Evolutionary conservation across 1,140 invertebrate species (phyloP), one percentile per base, ranked within the genome.

Genomic region (Achatina immaculata): DNA sequence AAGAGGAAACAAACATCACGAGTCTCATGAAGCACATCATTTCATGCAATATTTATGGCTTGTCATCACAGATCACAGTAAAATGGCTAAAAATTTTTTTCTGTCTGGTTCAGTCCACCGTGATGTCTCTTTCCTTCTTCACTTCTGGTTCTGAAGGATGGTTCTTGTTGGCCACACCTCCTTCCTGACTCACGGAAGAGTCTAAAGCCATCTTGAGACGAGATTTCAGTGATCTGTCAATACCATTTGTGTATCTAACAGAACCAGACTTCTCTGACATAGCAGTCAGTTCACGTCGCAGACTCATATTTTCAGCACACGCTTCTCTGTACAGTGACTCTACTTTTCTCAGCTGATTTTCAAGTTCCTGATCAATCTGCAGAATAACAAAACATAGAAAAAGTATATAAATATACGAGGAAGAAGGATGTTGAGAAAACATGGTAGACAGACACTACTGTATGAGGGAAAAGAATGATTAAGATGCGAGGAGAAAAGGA

Each of bases 261-360:
- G n/a, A 34, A 1, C 1, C 14, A 1, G 74, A 36, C 28, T 55
- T 36, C 34, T 76, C 55, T 16, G 19, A 2, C 31, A 76, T n/a
- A n/a, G 28, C 31, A 2, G 40, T n/a, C 48, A 83, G 76, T 62
- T 83, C 80, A 19, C 62, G 16, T 7, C 77, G 72, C 16, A 84
- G 68, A 38, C 51, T 43, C 16, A 62, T 31, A 58, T 82, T 84
- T 51, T 84, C 83, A 24, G 55, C 62, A 55, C 73, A 77, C 0
- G 69, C 77, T 21, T 84, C 81, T 31, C 76, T 72, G 78, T 82
- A 84, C 36, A 82, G 76, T 31, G 71, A 72, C 71, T 84, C 83
- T 34, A 84, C 66, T 58, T 81, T 78, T 31, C 76, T 62, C 73
- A 82, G 73, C 21, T 78, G 62, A 24, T 69, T 66, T 28, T 80